Percentiles rank a stretch among this genome's conserved stretches.
Evolutionary conservation across 2,113 vertebrate genomes (phyloP).

Genomic region (Mungos mungo): DNA sequence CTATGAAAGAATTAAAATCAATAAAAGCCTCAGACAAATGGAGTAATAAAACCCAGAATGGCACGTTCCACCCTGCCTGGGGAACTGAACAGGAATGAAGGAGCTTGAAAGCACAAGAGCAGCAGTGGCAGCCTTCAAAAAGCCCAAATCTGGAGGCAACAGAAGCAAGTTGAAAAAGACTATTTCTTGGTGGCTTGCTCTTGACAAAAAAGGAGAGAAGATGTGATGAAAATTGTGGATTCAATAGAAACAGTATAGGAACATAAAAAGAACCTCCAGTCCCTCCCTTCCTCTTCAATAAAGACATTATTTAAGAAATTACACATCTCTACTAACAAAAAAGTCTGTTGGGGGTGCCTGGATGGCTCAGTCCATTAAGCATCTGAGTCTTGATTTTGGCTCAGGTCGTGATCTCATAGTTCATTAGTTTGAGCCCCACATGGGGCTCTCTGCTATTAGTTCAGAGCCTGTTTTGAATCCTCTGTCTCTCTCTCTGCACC

Average conservation of each 20-base stretch:
- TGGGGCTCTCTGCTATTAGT: no score
- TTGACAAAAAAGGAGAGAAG: neutral
- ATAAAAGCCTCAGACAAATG: neutral
- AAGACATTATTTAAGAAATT: neutral
- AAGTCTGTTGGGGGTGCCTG: neutral
- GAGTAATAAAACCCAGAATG: neutral
- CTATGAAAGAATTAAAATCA: neutral
- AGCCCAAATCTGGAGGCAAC: neutral
- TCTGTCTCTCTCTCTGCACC: no score
- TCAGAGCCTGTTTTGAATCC: no score
- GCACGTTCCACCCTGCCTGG: fast-evolving
- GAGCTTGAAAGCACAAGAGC: neutral
- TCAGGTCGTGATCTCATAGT: no score
- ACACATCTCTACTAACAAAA: neutral
- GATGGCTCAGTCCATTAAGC: no score
- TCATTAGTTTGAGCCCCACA: no score
- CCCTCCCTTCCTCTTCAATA: neutral
- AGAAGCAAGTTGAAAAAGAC: neutral
- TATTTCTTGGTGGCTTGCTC: neutral
- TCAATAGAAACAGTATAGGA: neutral
- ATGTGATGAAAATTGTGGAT: neutral
- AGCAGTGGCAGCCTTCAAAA: no score
- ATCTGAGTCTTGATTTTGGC: no score
- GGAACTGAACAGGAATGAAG: neutral
- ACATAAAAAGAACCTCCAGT: neutral